Percentiles rank a stretch among this genome's conserved stretches.
phyloP scores from a whole-genome alignment of 1,140 invertebrate genomes.

The Drosophila watanabei region DNA sequence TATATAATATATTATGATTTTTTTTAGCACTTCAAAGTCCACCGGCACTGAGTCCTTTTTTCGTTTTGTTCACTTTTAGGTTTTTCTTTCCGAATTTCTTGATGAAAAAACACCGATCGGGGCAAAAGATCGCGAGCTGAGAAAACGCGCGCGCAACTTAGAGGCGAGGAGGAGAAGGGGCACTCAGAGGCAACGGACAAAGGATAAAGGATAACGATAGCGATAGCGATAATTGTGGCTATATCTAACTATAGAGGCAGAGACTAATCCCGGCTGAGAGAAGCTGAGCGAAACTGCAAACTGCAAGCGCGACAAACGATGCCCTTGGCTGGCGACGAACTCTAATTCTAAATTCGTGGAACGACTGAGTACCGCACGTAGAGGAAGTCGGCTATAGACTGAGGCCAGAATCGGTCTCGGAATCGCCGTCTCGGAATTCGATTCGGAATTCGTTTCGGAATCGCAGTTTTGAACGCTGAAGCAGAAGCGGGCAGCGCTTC shows the following conservation, averaged over 20 bases:
- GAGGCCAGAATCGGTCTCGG: constrained; percentile 54
- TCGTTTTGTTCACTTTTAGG: too few species aligned
- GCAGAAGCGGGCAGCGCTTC: constrained; percentile 71
- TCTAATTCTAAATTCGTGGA: constrained; percentile 38
- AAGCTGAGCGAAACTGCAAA: constrained; percentile 36
- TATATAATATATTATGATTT: too few species aligned
- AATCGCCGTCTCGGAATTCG: constrained; percentile 4
- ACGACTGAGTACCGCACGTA: constrained; percentile 72
- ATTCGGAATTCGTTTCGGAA: constrained; percentile 23
- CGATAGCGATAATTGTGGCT: too few species aligned
- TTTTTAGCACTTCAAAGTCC: too few species aligned
- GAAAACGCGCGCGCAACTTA: too few species aligned
- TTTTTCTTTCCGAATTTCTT: too few species aligned
- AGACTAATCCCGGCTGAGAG: constrained; percentile 23
- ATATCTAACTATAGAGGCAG: neutral
- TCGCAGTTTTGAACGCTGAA: constrained; percentile 39
- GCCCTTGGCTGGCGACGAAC: constrained; percentile 31
- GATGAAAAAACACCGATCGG: too few species aligned
- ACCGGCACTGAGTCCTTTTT: too few species aligned
- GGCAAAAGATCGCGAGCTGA: too few species aligned
- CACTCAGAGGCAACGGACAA: too few species aligned
- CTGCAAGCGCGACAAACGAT: constrained; percentile 55
- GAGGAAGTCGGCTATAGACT: constrained; percentile 78
- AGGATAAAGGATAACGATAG: neutral
- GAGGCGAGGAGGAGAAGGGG: too few species aligned